Evolutionary conservation across 2,797 vertebrate genomes (phyloP).

Genomic region (Haliaeetus vocifer): DNA sequence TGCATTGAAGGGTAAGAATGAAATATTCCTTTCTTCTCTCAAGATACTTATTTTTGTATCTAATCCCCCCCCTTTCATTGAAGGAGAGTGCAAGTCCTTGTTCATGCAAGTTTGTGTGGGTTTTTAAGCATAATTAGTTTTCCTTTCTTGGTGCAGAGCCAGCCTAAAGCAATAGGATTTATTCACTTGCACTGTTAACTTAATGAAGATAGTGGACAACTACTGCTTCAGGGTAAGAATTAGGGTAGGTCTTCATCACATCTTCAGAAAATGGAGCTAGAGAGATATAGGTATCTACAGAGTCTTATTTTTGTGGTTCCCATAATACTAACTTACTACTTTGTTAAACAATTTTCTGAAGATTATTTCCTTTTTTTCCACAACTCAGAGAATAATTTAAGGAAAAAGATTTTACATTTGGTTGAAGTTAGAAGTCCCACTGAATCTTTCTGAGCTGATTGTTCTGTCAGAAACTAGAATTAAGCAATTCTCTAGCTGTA

Average conservation of each 20-base stretch:
- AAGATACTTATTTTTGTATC: not conserved
- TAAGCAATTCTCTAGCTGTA: not conserved
- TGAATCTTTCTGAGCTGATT: not conserved
- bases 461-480: not conserved
- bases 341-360: not conserved
- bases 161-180: not conserved
- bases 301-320: not conserved
- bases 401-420: not conserved
- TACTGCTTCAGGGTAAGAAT: not conserved
- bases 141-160: not conserved
- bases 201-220: not conserved
- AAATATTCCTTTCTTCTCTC: not conserved
- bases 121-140: not conserved
- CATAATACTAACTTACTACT: not conserved
- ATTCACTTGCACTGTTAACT: not conserved
- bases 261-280: not conserved
- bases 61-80: not conserved
- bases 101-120: not conserved
- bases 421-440: not conserved
- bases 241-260: not conserved
- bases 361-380: not conserved
- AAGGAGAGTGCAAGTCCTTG: not conserved
- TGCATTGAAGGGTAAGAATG: not conserved
- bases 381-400: not conserved
- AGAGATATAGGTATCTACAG: not conserved